Percentiles rank a stretch among this genome's conserved stretches.
Conservation (phyloP, 2,113 vertebrate genomes). For the Peromyscus polionotus region DNA sequence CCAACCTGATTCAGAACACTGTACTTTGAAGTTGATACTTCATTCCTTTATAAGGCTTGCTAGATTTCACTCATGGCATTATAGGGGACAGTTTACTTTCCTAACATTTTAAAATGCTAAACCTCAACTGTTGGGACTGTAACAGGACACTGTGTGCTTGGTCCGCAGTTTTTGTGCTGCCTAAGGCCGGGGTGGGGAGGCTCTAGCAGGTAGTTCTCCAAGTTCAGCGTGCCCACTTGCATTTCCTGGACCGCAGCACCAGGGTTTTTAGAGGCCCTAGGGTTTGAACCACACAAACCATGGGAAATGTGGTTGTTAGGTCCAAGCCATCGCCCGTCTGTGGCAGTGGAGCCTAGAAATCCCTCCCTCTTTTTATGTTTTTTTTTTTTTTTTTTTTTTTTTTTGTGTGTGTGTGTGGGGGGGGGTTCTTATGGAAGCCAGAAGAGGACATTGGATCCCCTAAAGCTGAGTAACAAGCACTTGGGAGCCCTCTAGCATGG, state of each 20-base stretch:
- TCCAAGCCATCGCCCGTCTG: not conserved
- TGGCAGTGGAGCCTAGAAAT: not conserved
- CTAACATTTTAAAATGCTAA: slow-evolving; percentile 42
- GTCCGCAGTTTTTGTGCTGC: not conserved
- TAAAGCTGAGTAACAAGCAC: not conserved
- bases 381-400: too few species aligned
- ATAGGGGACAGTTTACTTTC: slow-evolving; percentile 3
- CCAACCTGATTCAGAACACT: slow-evolving; percentile 56
- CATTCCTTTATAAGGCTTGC: not conserved
- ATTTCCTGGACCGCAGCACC: not conserved
- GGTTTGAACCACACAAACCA: not conserved
- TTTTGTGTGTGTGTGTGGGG: too few species aligned
- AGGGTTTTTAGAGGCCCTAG: not conserved
- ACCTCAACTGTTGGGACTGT: slow-evolving; percentile 10
- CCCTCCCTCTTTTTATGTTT: not conserved
- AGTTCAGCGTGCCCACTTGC: not conserved
- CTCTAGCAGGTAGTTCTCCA: not conserved
- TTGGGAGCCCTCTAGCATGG: not conserved
- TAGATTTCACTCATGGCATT: slow-evolving; percentile 28
- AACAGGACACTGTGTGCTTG: not conserved
- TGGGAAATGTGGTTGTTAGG: not conserved
- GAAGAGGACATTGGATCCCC: not conserved
- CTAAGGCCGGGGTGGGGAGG: not conserved
- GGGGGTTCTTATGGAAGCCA: not conserved
- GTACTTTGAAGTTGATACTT: slow-evolving; percentile 55